A percentile compares a stretch with the other conserved stretches of the same genome.
These are phyloP conservation scores for Saccostrea cuccullata DNA, from an alignment of 1,140 invertebrate genomes.

Conservation along the genomic window DNA sequence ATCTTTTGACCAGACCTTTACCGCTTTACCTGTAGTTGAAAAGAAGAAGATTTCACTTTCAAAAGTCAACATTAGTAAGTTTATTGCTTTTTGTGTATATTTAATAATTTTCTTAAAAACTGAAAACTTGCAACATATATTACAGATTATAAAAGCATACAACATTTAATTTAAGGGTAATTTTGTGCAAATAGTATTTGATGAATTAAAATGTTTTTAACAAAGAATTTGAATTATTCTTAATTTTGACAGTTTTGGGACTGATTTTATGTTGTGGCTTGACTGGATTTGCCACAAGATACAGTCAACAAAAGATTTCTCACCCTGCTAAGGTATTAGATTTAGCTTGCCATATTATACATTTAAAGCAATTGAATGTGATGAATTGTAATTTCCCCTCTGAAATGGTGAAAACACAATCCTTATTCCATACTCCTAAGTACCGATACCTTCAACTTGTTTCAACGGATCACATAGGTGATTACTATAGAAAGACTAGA, in stretches of 20 bases:
- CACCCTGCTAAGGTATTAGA: conserved; percentile 29
- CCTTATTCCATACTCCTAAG: too few species aligned
- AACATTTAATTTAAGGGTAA: not conserved
- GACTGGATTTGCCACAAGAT: conserved; percentile 39
- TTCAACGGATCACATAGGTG: too few species aligned
- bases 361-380: not conserved
- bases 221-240: not conserved
- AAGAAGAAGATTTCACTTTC: conserved; percentile 34
- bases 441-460: too few species aligned
- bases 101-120: not conserved
- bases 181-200: not conserved
- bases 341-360: not conserved
- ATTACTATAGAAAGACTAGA: too few species aligned
- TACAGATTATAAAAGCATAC: not conserved
- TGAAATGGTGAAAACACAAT: not conserved
- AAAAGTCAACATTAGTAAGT: conserved; percentile 36
- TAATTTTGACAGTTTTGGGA: not conserved
- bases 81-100: not conserved
- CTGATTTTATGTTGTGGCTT: conserved; percentile 9
- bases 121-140: not conserved
- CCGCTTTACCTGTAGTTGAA: conserved; percentile 36
- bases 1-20: conserved; percentile 30
- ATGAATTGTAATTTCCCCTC: not conserved
- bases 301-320: conserved; percentile 6
- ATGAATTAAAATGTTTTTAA: not conserved